Evolutionary conservation across 2,888 invertebrate species (phyloP).

Genomic region (Hemithea aestivaria): DNA sequence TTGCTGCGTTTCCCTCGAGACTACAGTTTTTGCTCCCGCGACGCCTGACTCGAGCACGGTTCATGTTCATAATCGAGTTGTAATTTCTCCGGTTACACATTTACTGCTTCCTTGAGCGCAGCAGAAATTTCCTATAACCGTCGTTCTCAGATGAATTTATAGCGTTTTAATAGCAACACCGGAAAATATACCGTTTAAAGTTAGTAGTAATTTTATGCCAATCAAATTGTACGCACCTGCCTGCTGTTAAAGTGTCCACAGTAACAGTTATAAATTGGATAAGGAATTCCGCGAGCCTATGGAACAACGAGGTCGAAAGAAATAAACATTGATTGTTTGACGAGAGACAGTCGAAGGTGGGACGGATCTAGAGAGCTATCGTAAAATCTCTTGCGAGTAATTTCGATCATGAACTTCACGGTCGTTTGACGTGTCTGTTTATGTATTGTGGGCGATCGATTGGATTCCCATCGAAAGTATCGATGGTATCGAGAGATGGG

Average conservation of each 20-base stretch:
- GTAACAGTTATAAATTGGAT: constrained; percentile 17
- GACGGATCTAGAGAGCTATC: constrained; percentile 31
- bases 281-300: constrained; percentile 17
- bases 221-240: constrained; percentile 37
- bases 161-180: constrained; percentile 51
- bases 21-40: constrained; percentile 43
- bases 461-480: constrained; percentile 50
- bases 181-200: constrained; percentile 51
- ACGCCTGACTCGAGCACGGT: constrained; percentile 32
- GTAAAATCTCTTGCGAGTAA: constrained; percentile 37
- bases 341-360: constrained; percentile 22
- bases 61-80: constrained; percentile 49
- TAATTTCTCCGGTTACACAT: constrained; percentile 46
- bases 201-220: constrained; percentile 45
- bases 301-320: constrained; percentile 9
- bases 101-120: constrained; percentile 41
- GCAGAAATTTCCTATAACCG: constrained; percentile 39
- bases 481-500: constrained; percentile 39
- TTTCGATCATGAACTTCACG: constrained; percentile 51
- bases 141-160: constrained; percentile 45
- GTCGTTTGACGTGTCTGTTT: constrained; percentile 44
- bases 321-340: constrained; percentile 12
- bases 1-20: constrained; percentile 54
- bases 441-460: constrained; percentile 46
- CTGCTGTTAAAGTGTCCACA: constrained; percentile 23